Conservation (phyloP, 2,797 vertebrate genomes). For the Peromyscus melanophrys region DNA sequence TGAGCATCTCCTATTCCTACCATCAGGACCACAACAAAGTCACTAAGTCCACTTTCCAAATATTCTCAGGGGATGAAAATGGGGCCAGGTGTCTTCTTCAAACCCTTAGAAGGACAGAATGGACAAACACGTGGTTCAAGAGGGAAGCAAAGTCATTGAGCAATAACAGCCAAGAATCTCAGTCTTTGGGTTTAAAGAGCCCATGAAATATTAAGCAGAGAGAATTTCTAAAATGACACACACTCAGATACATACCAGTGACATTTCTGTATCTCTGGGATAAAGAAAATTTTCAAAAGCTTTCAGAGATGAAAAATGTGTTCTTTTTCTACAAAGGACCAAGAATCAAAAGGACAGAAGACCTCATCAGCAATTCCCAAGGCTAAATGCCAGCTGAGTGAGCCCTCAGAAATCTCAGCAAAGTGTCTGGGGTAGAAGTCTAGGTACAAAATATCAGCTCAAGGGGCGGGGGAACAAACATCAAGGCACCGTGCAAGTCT, state of each 20-base stretch:
- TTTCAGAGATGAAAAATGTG: slow-evolving; percentile 1
- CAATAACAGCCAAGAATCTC: slow-evolving; percentile 1
- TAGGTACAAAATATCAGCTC: not conserved
- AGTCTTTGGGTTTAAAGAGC: slow-evolving; percentile 31
- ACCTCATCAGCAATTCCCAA: slow-evolving; percentile 13
- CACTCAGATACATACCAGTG: slow-evolving; percentile 20
- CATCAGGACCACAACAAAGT: not conserved
- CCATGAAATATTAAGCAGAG: slow-evolving; percentile 34
- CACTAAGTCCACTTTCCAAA: not conserved
- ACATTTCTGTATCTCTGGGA: slow-evolving; percentile 45
- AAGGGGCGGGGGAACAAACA: not conserved
- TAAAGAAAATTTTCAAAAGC: slow-evolving; percentile 64
- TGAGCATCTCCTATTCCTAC: not conserved
- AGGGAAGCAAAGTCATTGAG: not conserved
- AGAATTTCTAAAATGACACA: slow-evolving; percentile 27
- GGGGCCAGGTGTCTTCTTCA: not conserved
- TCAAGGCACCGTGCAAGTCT: not conserved
- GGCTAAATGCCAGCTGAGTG: not conserved
- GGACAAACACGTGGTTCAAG: not conserved
- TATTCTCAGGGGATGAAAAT: slow-evolving; percentile 13
- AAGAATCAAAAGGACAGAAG: slow-evolving; percentile 42
- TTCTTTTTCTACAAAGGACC: slow-evolving; percentile 55
- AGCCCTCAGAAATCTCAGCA: not conserved
- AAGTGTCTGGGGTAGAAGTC: not conserved
- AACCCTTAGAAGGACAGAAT: not conserved